Evolutionary conservation across 1,140 invertebrate species (phyloP).

Genomic region (Scaptomyza montana): DNA sequence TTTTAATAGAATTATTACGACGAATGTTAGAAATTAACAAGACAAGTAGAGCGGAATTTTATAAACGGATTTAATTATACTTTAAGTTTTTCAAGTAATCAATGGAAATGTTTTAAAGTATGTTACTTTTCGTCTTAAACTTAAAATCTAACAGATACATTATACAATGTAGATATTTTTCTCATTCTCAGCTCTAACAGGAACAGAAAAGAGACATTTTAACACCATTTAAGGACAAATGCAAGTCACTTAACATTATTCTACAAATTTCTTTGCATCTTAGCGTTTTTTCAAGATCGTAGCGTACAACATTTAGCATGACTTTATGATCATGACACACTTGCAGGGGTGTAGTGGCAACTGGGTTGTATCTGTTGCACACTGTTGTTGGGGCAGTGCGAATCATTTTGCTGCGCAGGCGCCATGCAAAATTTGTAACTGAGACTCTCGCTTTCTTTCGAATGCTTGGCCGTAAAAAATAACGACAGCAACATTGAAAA

Average conservation of each 20-base stretch:
- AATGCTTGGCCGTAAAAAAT: slow-evolving; percentile 15
- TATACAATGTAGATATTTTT: too few species aligned
- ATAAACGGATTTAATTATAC: too few species aligned
- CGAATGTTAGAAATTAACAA: neutral
- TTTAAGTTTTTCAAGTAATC: too few species aligned
- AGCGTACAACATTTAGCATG: slow-evolving; percentile 7
- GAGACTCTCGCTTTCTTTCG: slow-evolving; percentile 75
- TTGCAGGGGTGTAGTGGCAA: neutral
- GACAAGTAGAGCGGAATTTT: neutral
- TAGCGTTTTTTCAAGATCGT: neutral
- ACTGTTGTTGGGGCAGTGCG: slow-evolving; percentile 7
- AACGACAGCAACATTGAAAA: too few species aligned
- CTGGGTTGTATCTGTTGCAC: slow-evolving; percentile 7
- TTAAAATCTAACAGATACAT: too few species aligned
- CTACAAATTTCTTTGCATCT: neutral
- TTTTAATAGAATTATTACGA: slow-evolving; percentile 46
- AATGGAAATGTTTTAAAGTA: too few species aligned
- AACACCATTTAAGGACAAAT: slow-evolving; percentile 1
- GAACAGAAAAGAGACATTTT: neutral
- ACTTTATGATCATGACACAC: slow-evolving; percentile 41
- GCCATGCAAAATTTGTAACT: slow-evolving; percentile 54
- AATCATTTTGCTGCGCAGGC: slow-evolving; percentile 59
- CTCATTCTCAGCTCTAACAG: too few species aligned
- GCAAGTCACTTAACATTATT: slow-evolving; percentile 10
- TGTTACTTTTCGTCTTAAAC: too few species aligned